A percentile compares a stretch with the other conserved stretches of the same genome.
These are phyloP conservation scores for Drosophila mojavensis DNA, from an alignment of 1,140 invertebrate genomes.

Conservation along the genomic window DNA sequence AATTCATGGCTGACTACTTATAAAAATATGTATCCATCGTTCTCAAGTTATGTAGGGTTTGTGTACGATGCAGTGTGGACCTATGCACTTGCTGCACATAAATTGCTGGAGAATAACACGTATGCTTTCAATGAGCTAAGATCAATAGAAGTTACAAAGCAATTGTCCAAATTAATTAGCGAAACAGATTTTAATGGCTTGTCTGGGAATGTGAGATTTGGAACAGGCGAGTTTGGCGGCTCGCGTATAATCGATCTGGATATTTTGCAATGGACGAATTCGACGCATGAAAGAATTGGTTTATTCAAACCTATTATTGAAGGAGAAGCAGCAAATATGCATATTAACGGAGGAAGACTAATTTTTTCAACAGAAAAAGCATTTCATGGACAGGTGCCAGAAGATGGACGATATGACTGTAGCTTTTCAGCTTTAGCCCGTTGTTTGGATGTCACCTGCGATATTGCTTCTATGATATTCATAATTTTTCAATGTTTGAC, in stretches of 20 bases:
- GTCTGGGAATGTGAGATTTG: conserved; percentile 90
- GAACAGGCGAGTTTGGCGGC: conserved; percentile 85
- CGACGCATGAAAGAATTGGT: conserved; percentile 86
- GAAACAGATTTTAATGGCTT: conserved; percentile 90
- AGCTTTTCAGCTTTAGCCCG: conserved; percentile 87
- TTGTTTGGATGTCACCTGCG: conserved; percentile 88
- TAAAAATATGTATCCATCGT: conserved; percentile 14
- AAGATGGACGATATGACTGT: conserved; percentile 90
- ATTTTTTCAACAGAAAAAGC: conserved; percentile 86
- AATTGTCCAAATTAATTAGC: conserved; percentile 85
- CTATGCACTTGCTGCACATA: conserved; percentile 88
- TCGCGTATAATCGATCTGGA: conserved; percentile 89
- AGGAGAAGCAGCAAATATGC: conserved; percentile 15
- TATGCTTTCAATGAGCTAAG: conserved; percentile 78
- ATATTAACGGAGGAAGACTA: conserved; percentile 84
- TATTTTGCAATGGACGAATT: conserved; percentile 89
- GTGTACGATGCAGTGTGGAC: conserved; percentile 94
- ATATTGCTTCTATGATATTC: conserved; percentile 85
- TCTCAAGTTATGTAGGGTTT: conserved; percentile 88
- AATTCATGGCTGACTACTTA: conserved; percentile 85
- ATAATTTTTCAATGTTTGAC: conserved; percentile 47
- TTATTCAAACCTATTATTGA: conserved; percentile 86
- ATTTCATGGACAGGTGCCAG: conserved; percentile 85
- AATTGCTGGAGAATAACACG: conserved; percentile 47
- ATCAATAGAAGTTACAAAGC: conserved; percentile 79